Base-by-base conservation (phyloP, 2,888 invertebrate species). In the Carcina quercana region DNA sequence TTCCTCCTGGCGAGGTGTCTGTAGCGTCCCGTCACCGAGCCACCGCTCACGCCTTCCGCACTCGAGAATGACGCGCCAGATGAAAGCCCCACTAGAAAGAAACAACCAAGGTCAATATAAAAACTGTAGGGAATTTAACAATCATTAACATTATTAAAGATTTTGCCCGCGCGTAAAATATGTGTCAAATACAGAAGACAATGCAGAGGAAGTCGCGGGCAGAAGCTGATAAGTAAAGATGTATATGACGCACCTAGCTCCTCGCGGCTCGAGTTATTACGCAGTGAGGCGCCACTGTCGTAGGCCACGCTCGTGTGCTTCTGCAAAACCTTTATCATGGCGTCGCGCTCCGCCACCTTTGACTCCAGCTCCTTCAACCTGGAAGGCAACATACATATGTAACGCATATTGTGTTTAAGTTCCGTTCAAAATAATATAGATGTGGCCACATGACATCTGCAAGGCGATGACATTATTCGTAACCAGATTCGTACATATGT, bases 241-340 rank as follows among this genome's bases (percentile, higher is more conserved):
- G n/a, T n/a, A n/a, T n/a, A n/a, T n/a, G n/a, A n/a, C 34, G 44
- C 44, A 83, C 84, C 85, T 1, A 85, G 67, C 52, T 84, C 85
- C 45, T 85, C 85, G 1, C 85, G 59, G 40, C 83, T 83, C 21
- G 83, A 80, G 61, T 85, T 82, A 50, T 84, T 84, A 44, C 85
- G 43, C 7, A 85, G 61, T 5, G 85, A 87, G 25, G 87, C 86
- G 37, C 86, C 86, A 39, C 85, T 84, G 42, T 87, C 86, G 52
- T 89, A 89, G 31, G 90, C 90, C 45, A 90, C 89, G 54, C 90
- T 91, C 32, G 91, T 91, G 60, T 92, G 92, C 50, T 92, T 92
- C 75, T 95, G 94, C 24, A 95, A 84, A 13, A 95, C 94, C 50
- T 92, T 89, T 50, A 96, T 94, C 92, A 96, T 94, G 1, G 95